These are phyloP conservation scores for Hyposoter didymator DNA, from an alignment of 2,888 invertebrate genomes.

Conservation along the genomic window DNA sequence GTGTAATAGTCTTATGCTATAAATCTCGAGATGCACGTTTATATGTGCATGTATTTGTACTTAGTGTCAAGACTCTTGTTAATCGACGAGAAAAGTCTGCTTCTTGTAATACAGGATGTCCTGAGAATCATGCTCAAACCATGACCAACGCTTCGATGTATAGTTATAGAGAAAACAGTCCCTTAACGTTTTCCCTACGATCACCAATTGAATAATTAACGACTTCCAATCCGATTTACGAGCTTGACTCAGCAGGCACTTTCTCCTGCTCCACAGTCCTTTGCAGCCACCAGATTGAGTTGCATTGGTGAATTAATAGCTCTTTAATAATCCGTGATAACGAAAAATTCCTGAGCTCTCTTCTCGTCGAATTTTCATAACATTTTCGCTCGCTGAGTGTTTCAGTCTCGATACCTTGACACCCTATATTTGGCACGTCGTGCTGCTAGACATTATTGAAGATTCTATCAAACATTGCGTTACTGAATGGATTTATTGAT, in stretches of 20 bases:
- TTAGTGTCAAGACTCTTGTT: slow-evolving; percentile 50
- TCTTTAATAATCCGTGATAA: neutral
- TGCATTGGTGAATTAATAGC: neutral
- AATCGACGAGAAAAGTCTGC: slow-evolving; percentile 41
- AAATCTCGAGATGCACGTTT: slow-evolving; percentile 35
- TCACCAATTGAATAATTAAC: neutral
- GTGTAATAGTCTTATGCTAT: slow-evolving; percentile 22
- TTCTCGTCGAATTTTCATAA: neutral
- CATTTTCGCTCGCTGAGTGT: neutral
- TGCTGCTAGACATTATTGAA: neutral
- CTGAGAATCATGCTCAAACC: neutral
- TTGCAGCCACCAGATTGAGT: neutral
- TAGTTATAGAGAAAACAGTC: neutral
- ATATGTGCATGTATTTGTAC: slow-evolving; percentile 5
- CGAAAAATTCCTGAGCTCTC: neutral
- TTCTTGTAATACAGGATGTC: slow-evolving; percentile 23
- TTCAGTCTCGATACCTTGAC: neutral
- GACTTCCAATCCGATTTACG: neutral
- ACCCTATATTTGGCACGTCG: neutral
- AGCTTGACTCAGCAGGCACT: neutral
- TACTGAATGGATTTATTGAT: slow-evolving; percentile 1
- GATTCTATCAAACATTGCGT: neutral
- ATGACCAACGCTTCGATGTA: neutral
- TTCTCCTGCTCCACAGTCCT: neutral
- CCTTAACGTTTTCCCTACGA: neutral